Percentiles rank a stretch among this genome's conserved stretches.
Evolutionary conservation across 2,113 vertebrate genomes (phyloP).

Genomic region (Clarias gariepinus): DNA sequence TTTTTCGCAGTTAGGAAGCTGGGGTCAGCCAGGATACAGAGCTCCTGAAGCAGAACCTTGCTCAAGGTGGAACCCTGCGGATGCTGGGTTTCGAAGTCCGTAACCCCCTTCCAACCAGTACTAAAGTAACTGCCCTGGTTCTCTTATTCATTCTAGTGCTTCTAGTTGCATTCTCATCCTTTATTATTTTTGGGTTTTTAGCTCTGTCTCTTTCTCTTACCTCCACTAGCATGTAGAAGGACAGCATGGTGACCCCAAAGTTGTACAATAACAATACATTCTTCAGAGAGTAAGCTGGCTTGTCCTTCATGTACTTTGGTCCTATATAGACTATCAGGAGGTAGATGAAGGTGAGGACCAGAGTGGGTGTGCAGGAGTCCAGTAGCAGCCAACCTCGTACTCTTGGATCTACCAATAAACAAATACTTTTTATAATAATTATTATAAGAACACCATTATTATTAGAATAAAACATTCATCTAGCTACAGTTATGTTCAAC

Average conservation of each 20-base stretch:
- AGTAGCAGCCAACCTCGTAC: conserved; percentile 86
- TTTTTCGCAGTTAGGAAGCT: too few species aligned
- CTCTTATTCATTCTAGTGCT: not conserved
- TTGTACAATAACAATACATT: conserved; percentile 80
- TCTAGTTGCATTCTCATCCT: not conserved
- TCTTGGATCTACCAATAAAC: conserved; percentile 72
- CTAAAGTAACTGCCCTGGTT: too few species aligned
- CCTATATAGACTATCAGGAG: conserved; percentile 81
- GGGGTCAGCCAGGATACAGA: too few species aligned
- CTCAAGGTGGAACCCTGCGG: too few species aligned
- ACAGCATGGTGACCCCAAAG: conserved; percentile 81
- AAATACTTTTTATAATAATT: not conserved
- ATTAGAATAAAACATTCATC: not conserved
- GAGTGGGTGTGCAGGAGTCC: conserved; percentile 84
- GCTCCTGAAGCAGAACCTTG: too few species aligned
- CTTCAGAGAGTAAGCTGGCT: conserved; percentile 79
- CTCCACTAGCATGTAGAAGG: conserved; percentile 84
- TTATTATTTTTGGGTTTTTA: not conserved
- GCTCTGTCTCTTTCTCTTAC: conserved; percentile 62
- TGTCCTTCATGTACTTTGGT: conserved; percentile 79
- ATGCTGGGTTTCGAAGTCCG: too few species aligned
- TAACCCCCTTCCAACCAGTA: too few species aligned
- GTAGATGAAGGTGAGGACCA: conserved; percentile 77
- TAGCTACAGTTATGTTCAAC: not conserved
- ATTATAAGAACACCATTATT: not conserved